phyloP scores from a whole-genome alignment of 1,140 invertebrate genomes.

The Nylanderia fulva region DNA sequence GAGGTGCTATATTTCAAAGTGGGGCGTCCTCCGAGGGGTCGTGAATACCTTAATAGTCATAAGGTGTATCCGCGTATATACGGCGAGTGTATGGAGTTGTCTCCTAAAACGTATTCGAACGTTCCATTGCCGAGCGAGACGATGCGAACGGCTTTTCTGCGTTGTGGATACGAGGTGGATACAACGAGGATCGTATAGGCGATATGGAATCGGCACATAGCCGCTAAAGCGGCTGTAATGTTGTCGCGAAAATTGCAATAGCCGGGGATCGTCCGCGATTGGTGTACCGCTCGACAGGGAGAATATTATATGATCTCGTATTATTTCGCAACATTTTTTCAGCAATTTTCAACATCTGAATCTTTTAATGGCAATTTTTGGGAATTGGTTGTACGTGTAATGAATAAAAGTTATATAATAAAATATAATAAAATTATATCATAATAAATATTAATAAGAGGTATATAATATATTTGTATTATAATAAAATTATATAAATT shows the following conservation, averaged over 20 bases:
- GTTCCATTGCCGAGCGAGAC: constrained; percentile 30
- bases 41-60: constrained; percentile 84
- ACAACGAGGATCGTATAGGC: too few species aligned
- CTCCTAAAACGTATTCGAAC: constrained; percentile 61
- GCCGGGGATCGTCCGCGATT: constrained; percentile 55
- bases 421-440: too few species aligned
- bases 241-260: constrained; percentile 51
- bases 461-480: too few species aligned
- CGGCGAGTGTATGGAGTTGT: constrained; percentile 48
- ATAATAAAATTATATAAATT: neutral
- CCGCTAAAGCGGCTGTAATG: neutral
- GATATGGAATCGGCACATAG: neutral
- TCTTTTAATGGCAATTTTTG: neutral
- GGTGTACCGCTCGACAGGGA: constrained; percentile 9
- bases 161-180: constrained; percentile 37
- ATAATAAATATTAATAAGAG: too few species aligned
- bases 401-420: too few species aligned
- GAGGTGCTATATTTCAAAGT: constrained; percentile 81
- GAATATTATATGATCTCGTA: constrained; percentile 50
- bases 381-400: neutral
- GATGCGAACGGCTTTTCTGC: constrained; percentile 61
- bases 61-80: constrained; percentile 78
- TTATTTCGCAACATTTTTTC: constrained; percentile 43
- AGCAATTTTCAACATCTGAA: constrained; percentile 39
- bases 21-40: constrained; percentile 79